Evolutionary conservation across 2,797 vertebrate species (phyloP), one percentile per base, ranked within the genome.

Genomic region (Myotis planiceps): DNA sequence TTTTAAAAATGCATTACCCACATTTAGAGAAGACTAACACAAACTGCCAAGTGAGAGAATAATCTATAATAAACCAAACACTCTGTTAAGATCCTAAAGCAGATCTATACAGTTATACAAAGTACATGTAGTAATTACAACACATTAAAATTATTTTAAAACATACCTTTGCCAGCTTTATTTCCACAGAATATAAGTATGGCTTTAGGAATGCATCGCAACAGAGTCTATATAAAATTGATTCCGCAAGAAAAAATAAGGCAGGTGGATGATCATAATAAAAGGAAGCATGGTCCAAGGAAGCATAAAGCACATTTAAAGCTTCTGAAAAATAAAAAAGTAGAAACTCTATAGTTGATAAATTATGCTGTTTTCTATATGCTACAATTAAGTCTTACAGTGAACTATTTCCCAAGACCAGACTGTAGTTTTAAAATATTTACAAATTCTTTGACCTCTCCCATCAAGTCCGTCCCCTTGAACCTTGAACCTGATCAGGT

Each of bases 191-290:
- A 75, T 96, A 68, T 25, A 98, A 95, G 18, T 90, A 87, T 0
- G n/a, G 47, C 83, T 98, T 98, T 68, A 96, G 16, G 71, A 87
- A 82, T 15, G 65, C 74, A 84, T 98, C 96, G 83, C 78, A 97
- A 14, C 55, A 97, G 0, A 96, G 93, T 97, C 97, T 96, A 88
- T 98, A 97, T 32, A 98, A 98, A 98, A 98, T 8, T 21, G 93
- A 97, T 66, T 98, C 97, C n/a, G 76, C 93, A 65, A 97, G 76
- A 69, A 98, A 98, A 97, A 98, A 96, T 86, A 98, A 97, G 87
- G 76, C 69, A 60, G 96, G 94, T 16, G 95, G 94, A 9, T 98
- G 95, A 27, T 98, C 83, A 29, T 9, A 27, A 82, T 97, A 89
- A 53, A 97, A 94, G 42, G 94, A 69, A 76, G 90, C 96, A 29